Evolutionary conservation across 2,888 invertebrate species (phyloP), one percentile per base, ranked within the genome.

Genomic region (Trichogramma evanescens): DNA sequence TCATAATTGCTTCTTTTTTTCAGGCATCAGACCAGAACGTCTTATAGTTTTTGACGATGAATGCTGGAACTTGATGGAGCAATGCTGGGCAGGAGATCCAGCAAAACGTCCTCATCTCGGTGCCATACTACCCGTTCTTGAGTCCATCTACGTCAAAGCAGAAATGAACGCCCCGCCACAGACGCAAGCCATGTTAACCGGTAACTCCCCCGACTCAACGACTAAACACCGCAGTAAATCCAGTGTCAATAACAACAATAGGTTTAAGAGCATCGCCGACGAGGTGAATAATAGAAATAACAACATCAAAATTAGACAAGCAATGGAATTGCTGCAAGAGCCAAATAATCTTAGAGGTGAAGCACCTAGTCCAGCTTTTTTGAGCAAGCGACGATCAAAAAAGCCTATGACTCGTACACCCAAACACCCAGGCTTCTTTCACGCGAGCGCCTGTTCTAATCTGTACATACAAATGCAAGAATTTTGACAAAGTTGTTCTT

Each of bases 61-160:
- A 39, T 92, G 92, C 72, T 93, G 93, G 93, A 80, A 82, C 52
- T 79, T 93, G 45, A 93, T 93, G 93, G 83, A 88, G 72, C 83
- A 86, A 45, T 93, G 93, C 72, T 93, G 93, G 93, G 83, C 86
- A 42, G 85, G 87, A 0, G 89, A 91, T 65, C 88, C 91, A 0
- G 74, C 81, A 0, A 81, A 83, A 63, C 80, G 93, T 9, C 91
- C 93, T 0, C 79, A 90, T n/a, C 80, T 91, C 0, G 93, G 93
- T 3, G 85, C 89, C 67, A 85, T 93, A 0, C 87, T 90, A 69
- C 85, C 85, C 1, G 81, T 83, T 40, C 80, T 93, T 2, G 83
- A 86, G 69, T 76, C 77, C 6, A 85, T 88, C 50, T 72, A 70
- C 44, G 66, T 69, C 51, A 75, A 72, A 66, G 75, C 74, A 62